Evolutionary conservation across 1,140 invertebrate genomes (phyloP), one percentile per base, ranked within the genome.

Genomic region (Vollenhovia emeryi): DNA sequence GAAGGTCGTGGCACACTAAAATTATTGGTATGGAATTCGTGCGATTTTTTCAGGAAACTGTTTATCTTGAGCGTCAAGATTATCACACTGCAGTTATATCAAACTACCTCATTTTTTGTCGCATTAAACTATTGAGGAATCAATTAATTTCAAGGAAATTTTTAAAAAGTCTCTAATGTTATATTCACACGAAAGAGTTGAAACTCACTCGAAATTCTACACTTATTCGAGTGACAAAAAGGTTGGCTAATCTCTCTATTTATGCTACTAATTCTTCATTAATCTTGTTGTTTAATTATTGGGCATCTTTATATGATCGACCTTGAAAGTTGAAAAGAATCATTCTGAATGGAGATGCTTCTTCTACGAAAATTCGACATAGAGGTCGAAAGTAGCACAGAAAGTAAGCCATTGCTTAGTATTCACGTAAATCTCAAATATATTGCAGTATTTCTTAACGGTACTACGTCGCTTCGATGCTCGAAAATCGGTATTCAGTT

Each of bases 401-500:
- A 52, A 79, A 30, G n/a, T n/a, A n/a, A n/a, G 1, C 13, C 9
- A 40, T 27, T 27, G 15, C 8, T 79, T 50, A n/a, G 11, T 15
- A 55, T 68, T 66, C 27, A 24, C 18, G 7, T 13, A 40, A 64
- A 79, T 5, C 30, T 36, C n/a, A 3, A 75, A 27, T 24, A 40
- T 7, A 33, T n/a, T 45, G 15, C 60, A 48, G 33, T n/a, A 52
- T 55, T 79, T 6, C 13, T 68, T 40, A 68, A 79, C 45, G 60
- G 21, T 52, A 40, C 15, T 66, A 33, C 3, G 8, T 66, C 1
- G 13, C 13, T 11, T 11, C 13, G 27, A 27, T 43, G 13, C 9
- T 55, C 11, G 9, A 79, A 79, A 62, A 78, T 78, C 27, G 3
- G 74, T 36, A 33, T 68, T 68, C 60, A 66, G 21, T 79, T 68